Conservation (phyloP, 2,888 invertebrate species). For the Netelia inedita region DNA sequence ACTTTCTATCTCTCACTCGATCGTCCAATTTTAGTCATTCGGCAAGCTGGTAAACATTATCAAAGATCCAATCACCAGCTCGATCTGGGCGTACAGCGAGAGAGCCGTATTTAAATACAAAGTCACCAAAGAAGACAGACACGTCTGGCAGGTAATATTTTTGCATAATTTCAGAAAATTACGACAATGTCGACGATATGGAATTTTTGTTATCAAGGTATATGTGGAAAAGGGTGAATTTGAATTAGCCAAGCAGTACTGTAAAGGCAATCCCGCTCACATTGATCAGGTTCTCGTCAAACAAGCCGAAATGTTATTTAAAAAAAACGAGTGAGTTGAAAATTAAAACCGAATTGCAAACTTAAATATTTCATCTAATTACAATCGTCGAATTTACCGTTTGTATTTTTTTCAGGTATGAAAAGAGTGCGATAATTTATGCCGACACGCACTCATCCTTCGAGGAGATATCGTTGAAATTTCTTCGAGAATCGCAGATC, state of each 20-base stretch:
- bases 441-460: conserved; percentile 97
- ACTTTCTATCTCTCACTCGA: conserved; percentile 1
- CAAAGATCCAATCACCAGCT: conserved; percentile 91
- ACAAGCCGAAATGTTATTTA: conserved; percentile 95
- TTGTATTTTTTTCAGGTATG: conserved; percentile 86
- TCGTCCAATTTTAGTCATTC: conserved; percentile 85
- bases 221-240: conserved; percentile 95
- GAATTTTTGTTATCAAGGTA: conserved; percentile 85
- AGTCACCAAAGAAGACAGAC: conserved; percentile 93
- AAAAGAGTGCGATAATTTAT: conserved; percentile 94
- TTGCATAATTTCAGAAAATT: conserved; percentile 60
- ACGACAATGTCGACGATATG: conserved; percentile 76
- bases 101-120: conserved; percentile 94
- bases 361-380: background rate
- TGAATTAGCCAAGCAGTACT: conserved; percentile 94
- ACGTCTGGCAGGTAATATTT: conserved; percentile 90
- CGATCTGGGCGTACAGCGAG: conserved; percentile 95
- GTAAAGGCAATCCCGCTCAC: conserved; percentile 92
- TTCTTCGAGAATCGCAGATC: conserved; percentile 92
- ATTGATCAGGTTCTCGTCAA: conserved; percentile 94
- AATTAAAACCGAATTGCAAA: background rate
- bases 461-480: conserved; percentile 97
- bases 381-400: conserved; percentile 16
- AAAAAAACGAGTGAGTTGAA: conserved; percentile 88
- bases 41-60: conserved; percentile 93